Conservation (phyloP, 1,140 invertebrate species). For the Oreohelix idahoensis region DNA sequence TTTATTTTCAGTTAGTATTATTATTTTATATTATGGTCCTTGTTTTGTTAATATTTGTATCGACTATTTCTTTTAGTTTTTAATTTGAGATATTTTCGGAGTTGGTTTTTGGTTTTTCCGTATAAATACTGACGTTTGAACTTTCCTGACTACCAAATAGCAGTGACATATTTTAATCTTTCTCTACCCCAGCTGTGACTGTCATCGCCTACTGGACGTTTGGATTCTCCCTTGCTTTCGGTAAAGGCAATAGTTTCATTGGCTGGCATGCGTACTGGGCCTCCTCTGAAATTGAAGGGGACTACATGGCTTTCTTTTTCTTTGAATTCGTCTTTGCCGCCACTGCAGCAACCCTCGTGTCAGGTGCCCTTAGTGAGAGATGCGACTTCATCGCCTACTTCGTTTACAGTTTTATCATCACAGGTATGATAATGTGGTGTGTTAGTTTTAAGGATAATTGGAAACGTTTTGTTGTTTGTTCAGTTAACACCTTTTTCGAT, state of each 20-base stretch:
- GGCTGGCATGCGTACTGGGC: conserved; percentile 55
- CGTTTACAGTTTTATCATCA: conserved; percentile 76
- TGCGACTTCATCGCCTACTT: conserved; percentile 77
- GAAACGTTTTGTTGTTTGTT: no score
- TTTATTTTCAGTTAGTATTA: no score
- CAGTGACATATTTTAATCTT: no score
- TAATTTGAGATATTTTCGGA: no score
- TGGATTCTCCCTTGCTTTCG: conserved; percentile 77
- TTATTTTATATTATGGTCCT: no score
- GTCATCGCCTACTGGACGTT: conserved; percentile 76
- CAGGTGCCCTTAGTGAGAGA: conserved; percentile 78
- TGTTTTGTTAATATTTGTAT: no score
- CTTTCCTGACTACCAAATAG: no score
- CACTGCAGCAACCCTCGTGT: conserved; percentile 71
- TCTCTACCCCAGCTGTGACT: conserved; percentile 56
- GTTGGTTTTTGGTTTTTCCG: no score
- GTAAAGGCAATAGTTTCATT: conserved; percentile 68
- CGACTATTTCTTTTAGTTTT: no score
- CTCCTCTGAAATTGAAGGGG: conserved; percentile 42
- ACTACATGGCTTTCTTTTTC: conserved; percentile 55
- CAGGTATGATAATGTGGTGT: conserved; percentile 68
- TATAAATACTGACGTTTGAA: no score
- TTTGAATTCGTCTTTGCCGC: conserved; percentile 69
- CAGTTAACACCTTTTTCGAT: no score
- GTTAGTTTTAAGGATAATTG: no score